Evolutionary conservation across 2,113 vertebrate genomes (phyloP).

Genomic region (Melanerpes aurifrons): DNA sequence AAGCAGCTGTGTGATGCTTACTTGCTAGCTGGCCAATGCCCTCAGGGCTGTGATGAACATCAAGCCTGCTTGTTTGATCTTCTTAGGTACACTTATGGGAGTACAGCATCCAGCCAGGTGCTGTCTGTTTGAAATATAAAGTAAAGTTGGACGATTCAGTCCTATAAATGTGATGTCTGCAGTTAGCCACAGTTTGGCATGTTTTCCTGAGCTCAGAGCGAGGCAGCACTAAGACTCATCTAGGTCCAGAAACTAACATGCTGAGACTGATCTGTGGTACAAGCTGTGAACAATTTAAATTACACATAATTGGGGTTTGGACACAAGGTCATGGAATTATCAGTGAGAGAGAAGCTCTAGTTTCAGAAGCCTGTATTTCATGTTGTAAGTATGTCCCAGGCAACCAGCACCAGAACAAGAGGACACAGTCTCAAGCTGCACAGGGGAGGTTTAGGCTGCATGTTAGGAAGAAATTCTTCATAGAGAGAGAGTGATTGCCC

Average conservation of each 20-base stretch:
- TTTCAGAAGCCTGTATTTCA: conserved; percentile 26
- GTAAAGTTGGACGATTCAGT: neutral
- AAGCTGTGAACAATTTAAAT: conserved; percentile 33
- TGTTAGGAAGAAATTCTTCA: no score
- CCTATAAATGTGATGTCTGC: neutral
- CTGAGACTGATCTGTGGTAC: neutral
- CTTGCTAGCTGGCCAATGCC: neutral
- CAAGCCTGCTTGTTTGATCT: neutral
- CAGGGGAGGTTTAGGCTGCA: no score
- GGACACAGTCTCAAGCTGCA: no score
- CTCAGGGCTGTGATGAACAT: accelerated
- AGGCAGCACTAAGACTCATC: neutral
- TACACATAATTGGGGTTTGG: conserved; percentile 19
- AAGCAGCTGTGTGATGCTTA: no score
- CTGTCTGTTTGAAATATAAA: neutral
- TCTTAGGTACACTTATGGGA: neutral
- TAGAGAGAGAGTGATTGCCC: no score
- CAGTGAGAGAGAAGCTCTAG: neutral
- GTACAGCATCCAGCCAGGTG: neutral
- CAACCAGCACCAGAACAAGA: no score
- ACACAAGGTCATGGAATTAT: neutral
- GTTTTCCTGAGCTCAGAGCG: neutral
- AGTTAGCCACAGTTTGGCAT: neutral
- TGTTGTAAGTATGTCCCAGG: no score
- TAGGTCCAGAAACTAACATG: neutral